These are phyloP conservation scores for Corythoichthys intestinalis DNA, from an alignment of 2,113 vertebrate genomes.

Conservation along the genomic window DNA sequence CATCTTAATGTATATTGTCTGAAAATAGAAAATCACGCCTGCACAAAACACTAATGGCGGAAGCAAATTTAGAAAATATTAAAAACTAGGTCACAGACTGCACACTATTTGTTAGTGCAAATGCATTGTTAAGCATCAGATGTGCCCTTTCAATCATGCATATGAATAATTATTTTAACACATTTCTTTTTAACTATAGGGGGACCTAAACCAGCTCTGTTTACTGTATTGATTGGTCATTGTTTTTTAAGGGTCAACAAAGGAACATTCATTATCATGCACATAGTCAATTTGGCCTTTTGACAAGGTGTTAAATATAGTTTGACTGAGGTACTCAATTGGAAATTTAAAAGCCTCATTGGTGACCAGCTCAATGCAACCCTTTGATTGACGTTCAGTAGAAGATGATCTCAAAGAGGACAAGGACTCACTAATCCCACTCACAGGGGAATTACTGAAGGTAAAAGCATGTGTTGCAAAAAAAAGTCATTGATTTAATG, in stretches of 20 bases:
- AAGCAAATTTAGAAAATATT: constrained; percentile 25
- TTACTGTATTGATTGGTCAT: constrained; percentile 43
- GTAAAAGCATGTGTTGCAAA: neutral
- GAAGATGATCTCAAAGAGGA: constrained; percentile 12
- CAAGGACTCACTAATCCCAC: neutral
- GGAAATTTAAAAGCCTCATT: constrained; percentile 43
- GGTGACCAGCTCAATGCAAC: constrained; percentile 22
- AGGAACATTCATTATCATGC: constrained; percentile 58
- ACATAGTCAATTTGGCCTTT: constrained; percentile 52
- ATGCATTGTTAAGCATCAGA: constrained; percentile 21
- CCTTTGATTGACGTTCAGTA: constrained; percentile 24
- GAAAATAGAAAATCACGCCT: neutral
- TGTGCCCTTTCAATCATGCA: constrained; percentile 31
- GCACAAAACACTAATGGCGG: neutral
- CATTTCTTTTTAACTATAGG: constrained; percentile 44
- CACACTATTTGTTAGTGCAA: constrained; percentile 18
- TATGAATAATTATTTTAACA: constrained; percentile 20
- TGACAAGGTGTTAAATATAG: constrained; percentile 46
- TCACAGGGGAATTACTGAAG: constrained; percentile 2
- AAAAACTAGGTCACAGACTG: constrained; percentile 26
- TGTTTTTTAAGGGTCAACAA: constrained; percentile 30
- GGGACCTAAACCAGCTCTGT: constrained; percentile 35
- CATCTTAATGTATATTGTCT: neutral
- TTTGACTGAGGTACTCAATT: constrained; percentile 34
- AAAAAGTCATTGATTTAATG: constrained; percentile 10